Evolutionary conservation across 2,113 vertebrate genomes (phyloP).

Genomic region (Macheiramphus alcinus): DNA sequence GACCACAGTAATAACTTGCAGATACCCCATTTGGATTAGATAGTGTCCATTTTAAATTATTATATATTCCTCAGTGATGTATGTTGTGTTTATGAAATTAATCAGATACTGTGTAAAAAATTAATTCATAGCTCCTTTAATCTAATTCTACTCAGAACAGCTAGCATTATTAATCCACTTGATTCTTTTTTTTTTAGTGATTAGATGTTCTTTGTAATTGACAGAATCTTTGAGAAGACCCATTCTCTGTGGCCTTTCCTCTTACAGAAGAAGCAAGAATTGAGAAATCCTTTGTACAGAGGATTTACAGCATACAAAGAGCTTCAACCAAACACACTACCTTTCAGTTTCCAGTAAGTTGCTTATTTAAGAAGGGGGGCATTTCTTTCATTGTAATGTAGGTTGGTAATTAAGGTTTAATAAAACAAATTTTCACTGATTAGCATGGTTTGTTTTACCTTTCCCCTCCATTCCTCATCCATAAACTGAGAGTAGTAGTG

Average conservation of each 20-base stretch:
- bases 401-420: neutral
- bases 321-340: conserved; percentile 76
- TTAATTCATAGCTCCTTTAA: neutral
- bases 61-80: neutral
- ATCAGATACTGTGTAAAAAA: neutral
- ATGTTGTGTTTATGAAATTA: neutral
- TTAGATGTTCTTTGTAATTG: conserved; percentile 22
- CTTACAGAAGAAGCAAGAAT: conserved; percentile 72
- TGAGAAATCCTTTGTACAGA: conserved; percentile 79
- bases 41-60: neutral
- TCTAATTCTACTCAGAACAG: neutral
- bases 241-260: conserved; percentile 83
- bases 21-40: neutral
- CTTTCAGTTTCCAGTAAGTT: conserved; percentile 82
- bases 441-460: neutral
- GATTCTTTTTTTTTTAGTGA: neutral
- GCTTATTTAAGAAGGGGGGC: neutral
- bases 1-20: neutral
- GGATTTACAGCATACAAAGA: conserved; percentile 66
- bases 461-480: neutral
- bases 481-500: neutral
- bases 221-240: conserved; percentile 79
- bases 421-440: neutral
- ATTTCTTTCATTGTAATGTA: neutral
- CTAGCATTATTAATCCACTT: neutral